A percentile compares a stretch with the other conserved stretches of the same genome.
These are phyloP conservation scores for Clunio marinus DNA, from an alignment of 2,888 invertebrate genomes.

Conservation along the genomic window DNA sequence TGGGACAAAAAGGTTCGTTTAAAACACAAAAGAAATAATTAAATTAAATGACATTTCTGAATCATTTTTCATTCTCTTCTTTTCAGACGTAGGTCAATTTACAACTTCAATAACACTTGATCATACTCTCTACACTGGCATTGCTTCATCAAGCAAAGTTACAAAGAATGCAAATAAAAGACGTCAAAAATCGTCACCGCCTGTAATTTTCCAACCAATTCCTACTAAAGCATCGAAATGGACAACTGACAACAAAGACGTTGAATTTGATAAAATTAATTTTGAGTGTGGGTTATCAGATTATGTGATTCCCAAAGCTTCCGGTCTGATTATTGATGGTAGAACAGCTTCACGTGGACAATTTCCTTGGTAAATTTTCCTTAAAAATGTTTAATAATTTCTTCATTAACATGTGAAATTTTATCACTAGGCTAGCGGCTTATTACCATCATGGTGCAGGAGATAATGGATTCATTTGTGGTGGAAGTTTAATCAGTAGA, in stretches of 20 bases:
- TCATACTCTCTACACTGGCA: slow-evolving; percentile 30
- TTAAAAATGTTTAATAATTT: no score
- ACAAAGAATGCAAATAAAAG: neutral
- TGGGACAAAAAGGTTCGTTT: slow-evolving; percentile 5
- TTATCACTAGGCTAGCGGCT: neutral
- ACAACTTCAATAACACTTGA: slow-evolving; percentile 16
- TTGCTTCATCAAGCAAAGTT: neutral
- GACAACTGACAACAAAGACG: neutral
- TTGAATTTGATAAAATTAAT: neutral
- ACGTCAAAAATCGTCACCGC: neutral
- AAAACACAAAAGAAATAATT: neutral
- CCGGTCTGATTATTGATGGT: slow-evolving; percentile 10
- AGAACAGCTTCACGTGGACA: slow-evolving; percentile 3
- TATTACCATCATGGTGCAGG: slow-evolving; percentile 21
- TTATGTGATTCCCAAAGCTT: neutral
- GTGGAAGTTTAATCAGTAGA: slow-evolving; percentile 5
- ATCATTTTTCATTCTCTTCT: no score
- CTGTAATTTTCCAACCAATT: neutral
- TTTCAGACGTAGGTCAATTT: slow-evolving; percentile 20
- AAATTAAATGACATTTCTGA: no score
- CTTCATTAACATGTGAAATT: no score
- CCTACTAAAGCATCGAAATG: neutral
- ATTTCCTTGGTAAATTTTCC: slow-evolving; percentile 31
- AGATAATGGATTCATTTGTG: slow-evolving; percentile 23
- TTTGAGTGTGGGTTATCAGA: slow-evolving; percentile 11